Conservation (phyloP, 2,888 invertebrate species). For the Arctia plantaginis region DNA sequence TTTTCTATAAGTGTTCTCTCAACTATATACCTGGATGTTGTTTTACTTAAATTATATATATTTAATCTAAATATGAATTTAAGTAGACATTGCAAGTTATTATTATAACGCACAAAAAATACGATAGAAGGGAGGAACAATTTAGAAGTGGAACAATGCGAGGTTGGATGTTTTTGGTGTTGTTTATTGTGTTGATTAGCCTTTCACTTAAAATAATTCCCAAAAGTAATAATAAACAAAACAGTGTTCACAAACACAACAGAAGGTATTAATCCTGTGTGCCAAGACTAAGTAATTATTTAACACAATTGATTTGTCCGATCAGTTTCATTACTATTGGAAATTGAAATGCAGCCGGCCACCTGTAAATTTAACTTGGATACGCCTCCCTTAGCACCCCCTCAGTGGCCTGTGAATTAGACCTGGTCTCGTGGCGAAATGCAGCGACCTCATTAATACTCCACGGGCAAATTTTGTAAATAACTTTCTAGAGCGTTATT, state of each 20-base stretch:
- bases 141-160: too few relatives aligned
- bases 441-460: slow-evolving; percentile 24
- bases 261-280: neutral
- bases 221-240: neutral
- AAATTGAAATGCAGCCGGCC: slow-evolving; percentile 40
- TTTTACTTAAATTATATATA: too few relatives aligned
- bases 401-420: slow-evolving; percentile 24
- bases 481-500: slow-evolving; percentile 24
- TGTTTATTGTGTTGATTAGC: neutral
- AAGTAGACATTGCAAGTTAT: too few relatives aligned
- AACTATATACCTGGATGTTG: too few relatives aligned
- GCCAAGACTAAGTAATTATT: slow-evolving; percentile 16
- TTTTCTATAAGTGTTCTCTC: too few relatives aligned
- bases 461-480: slow-evolving; percentile 26
- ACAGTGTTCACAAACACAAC: neutral
- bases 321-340: slow-evolving; percentile 44
- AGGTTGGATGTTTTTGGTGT: too few relatives aligned
- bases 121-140: neutral
- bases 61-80: too few relatives aligned
- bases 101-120: neutral
- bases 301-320: slow-evolving; percentile 41
- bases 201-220: neutral
- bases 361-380: slow-evolving; percentile 45
- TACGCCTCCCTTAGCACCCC: neutral
- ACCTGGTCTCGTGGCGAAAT: slow-evolving; percentile 22